Conservation (phyloP, 2,888 invertebrate species). For the Habroteleia sp. region DNA sequence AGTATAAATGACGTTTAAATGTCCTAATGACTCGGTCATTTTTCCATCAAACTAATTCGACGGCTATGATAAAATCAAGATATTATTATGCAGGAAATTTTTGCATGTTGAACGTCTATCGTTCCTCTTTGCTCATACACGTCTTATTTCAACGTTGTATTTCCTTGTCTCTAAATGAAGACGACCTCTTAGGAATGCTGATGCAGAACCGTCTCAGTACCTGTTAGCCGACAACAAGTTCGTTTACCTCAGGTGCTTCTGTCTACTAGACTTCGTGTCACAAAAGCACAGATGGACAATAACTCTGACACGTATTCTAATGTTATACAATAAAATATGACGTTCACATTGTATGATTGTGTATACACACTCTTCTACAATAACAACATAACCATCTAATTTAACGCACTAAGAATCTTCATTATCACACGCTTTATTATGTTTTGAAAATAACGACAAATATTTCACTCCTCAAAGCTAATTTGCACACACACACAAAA, state of each 20-base stretch:
- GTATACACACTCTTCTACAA: neutral
- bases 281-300: conserved; percentile 54
- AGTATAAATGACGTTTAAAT: conserved; percentile 26
- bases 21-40: conserved; percentile 28
- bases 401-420: neutral
- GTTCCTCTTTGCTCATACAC: conserved; percentile 50
- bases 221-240: conserved; percentile 64
- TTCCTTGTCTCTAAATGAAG: conserved; percentile 64
- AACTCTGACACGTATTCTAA: conserved; percentile 37
- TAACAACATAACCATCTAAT: conserved; percentile 6
- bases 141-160: conserved; percentile 62
- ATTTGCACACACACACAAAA: too few species aligned
- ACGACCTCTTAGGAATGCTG: conserved; percentile 64
- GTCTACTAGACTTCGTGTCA: conserved; percentile 57
- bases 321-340: conserved; percentile 33
- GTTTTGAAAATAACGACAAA: neutral
- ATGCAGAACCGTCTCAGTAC: conserved; percentile 62
- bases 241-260: conserved; percentile 59
- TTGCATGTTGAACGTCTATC: conserved; percentile 51
- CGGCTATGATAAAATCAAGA: conserved; percentile 50
- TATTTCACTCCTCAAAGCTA: neutral
- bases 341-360: conserved; percentile 17
- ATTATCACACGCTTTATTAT: neutral
- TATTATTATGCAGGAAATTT: conserved; percentile 57
- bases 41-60: conserved; percentile 35